Evolutionary conservation across 1,140 invertebrate genomes (phyloP), one percentile per base, ranked within the genome.

Genomic region (Zeugodacus cucurbitae): DNA sequence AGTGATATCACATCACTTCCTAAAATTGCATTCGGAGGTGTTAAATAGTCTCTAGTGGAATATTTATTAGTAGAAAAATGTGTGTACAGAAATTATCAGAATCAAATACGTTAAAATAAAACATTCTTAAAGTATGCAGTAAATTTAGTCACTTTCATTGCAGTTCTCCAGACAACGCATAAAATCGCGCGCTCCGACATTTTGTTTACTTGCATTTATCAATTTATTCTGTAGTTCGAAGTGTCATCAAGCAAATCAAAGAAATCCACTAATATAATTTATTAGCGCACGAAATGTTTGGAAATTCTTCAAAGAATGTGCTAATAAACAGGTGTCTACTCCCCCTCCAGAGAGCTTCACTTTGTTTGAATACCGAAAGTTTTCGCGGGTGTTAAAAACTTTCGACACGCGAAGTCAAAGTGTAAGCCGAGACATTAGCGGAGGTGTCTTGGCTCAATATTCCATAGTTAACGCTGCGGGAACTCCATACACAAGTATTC

Each of bases 231-330:
- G 5, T 74, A 74, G 70, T 74, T 74, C 70, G 3, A 74, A 74
- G 70, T 74, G 70, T 44, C 70, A 41, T 74, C 32, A 74, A 44
- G 34, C 22, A 74, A 74, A 74, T 74, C 34, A 74, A 74, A 44
- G 4, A 74, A 37, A 74, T 74, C 2, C 1, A 20, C 37, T 44
- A 22, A 8, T 74, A 10, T 41, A 41, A 74, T 74, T 41, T 20
- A 74, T 44, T 14, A 41, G 6, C 17, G 37, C 70, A 74, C 70
- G 64, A 34, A n/a, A 41, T 74, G 3, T 22, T 20, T 22, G 17
- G 34, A 17, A 37, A 54, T 14, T 59, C 11, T 22, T 5, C 11
- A 59, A 14, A 20, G 58, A 22, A 59, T 5, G 22, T 59, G 22
- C 58, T 20, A 20, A 5, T 20, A 34, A 26, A 64, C 29, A 32